Evolutionary conservation across 2,888 invertebrate genomes (phyloP).

Genomic region (Drosophila limbata): DNA sequence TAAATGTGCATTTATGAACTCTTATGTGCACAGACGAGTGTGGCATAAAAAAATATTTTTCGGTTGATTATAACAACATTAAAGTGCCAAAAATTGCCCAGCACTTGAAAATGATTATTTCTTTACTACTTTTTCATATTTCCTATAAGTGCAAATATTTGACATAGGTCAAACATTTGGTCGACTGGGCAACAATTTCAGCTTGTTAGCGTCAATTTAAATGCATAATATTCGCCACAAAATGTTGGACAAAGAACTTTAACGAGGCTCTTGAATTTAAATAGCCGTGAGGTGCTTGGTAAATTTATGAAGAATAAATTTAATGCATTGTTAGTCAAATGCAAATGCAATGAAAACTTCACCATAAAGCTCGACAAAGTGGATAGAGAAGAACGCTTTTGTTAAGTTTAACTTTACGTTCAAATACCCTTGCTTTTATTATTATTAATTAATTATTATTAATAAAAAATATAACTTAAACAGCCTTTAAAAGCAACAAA

Average conservation of each 20-base stretch:
- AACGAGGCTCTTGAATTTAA: constrained; percentile 6
- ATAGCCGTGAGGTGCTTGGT: constrained; percentile 9
- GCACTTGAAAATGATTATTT: constrained; percentile 12
- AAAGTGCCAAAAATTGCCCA: constrained; percentile 8
- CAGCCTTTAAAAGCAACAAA: no score
- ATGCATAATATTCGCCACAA: constrained; percentile 42
- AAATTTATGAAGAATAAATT: constrained; percentile 6
- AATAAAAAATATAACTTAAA: no score
- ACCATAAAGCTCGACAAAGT: background rate
- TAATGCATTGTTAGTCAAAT: constrained; percentile 13
- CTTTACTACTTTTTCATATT: background rate
- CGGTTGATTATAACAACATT: constrained; percentile 9
- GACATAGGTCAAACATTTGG: constrained; percentile 54
- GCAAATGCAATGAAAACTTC: background rate
- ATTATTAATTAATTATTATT: no score
- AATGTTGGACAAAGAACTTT: constrained; percentile 12
- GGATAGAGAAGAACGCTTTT: background rate
- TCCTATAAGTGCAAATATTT: constrained; percentile 48
- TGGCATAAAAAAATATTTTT: constrained; percentile 1
- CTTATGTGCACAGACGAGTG: background rate
- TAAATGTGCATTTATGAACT: constrained; percentile 15
- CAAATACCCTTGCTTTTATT: no score
- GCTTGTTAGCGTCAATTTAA: constrained; percentile 62
- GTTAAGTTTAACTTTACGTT: background rate
- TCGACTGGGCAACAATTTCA: constrained; percentile 37